phyloP scores from a whole-genome alignment of 2,888 invertebrate genomes.

The Ophion ventricosus region DNA sequence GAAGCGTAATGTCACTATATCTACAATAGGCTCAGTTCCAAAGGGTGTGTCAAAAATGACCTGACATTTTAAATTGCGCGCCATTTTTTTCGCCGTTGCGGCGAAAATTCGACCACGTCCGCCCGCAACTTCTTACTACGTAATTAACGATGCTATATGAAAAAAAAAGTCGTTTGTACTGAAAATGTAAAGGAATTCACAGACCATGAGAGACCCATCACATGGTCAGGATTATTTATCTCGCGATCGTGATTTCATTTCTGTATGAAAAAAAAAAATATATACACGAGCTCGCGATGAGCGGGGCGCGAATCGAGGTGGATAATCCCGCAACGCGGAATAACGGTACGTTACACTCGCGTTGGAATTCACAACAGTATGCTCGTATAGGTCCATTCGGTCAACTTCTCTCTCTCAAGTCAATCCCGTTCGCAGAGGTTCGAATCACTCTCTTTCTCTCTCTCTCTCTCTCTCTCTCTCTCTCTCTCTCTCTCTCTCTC shows the following conservation, averaged over 20 bases:
- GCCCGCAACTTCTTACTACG: too few relatives aligned
- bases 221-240: neutral
- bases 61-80: too few relatives aligned
- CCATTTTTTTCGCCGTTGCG: too few relatives aligned
- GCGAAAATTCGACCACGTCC: too few relatives aligned
- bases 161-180: too few relatives aligned
- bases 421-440: slow-evolving; percentile 70
- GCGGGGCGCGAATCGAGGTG: slow-evolving; percentile 74
- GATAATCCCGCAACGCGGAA: slow-evolving; percentile 76
- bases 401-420: slow-evolving; percentile 68
- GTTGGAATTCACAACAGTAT: slow-evolving; percentile 79
- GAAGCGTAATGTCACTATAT: too few relatives aligned
- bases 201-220: too few relatives aligned
- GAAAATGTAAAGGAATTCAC: too few relatives aligned
- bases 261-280: slow-evolving; percentile 40
- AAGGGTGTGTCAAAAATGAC: too few relatives aligned
- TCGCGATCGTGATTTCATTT: slow-evolving; percentile 18
- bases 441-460: slow-evolving; percentile 30
- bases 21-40: too few relatives aligned
- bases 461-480: neutral
- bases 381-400: slow-evolving; percentile 76
- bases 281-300: slow-evolving; percentile 33
- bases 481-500: slow-evolving; percentile 44
- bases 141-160: too few relatives aligned
- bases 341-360: slow-evolving; percentile 81